A percentile compares a stretch with the other conserved stretches of the same genome.
Evolutionary conservation across 1,140 invertebrate genomes (phyloP).

Genomic region (Apis cerana): DNA sequence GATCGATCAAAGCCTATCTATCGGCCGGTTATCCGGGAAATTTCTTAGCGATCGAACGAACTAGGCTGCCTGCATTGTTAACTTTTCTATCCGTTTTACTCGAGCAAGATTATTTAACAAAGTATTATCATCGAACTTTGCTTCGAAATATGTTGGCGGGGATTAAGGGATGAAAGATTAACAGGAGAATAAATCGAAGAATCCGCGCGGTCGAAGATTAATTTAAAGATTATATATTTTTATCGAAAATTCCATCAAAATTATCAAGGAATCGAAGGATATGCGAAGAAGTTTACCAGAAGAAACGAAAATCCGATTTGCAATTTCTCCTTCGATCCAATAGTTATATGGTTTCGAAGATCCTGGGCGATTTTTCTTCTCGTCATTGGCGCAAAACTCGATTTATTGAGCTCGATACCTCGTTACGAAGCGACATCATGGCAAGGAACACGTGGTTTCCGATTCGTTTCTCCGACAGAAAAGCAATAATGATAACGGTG

Average conservation of each 20-base stretch:
- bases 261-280: too few relatives aligned
- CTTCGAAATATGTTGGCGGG: background rate
- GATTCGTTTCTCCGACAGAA: background rate
- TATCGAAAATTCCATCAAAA: too few relatives aligned
- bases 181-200: background rate
- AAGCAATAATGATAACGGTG: background rate
- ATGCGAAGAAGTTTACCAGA: too few relatives aligned
- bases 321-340: constrained; percentile 15
- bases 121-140: background rate
- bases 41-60: background rate
- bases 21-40: background rate
- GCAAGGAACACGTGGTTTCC: background rate
- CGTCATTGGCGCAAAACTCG: background rate
- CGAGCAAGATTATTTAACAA: background rate
- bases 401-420: constrained; percentile 4
- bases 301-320: background rate
- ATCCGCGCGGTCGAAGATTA: background rate
- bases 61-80: background rate
- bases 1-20: too few relatives aligned
- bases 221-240: background rate
- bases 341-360: background rate
- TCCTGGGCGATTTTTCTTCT: constrained; percentile 9
- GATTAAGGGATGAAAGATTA: background rate
- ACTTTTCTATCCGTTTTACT: constrained; percentile 1
- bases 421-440: background rate